A percentile compares a stretch with the other conserved stretches of the same genome.
Conservation (phyloP, 2,113 vertebrate species). For the Passer montanus region DNA sequence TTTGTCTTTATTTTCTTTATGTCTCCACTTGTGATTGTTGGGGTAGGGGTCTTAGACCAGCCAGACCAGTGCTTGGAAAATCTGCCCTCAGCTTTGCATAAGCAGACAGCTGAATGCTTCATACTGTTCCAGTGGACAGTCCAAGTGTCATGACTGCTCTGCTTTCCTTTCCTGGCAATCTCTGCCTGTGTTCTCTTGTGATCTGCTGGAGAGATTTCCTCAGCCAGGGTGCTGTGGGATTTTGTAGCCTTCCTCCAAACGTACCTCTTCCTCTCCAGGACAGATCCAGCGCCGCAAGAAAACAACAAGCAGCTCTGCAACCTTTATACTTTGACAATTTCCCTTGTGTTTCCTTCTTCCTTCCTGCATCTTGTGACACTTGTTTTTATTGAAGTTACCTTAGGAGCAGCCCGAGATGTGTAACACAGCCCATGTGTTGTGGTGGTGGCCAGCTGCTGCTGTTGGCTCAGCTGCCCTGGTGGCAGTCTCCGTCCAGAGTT, state of each 20-base stretch:
- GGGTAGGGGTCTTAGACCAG: background rate
- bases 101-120: background rate
- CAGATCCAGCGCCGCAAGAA: background rate
- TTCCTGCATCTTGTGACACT: background rate
- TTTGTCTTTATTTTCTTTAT: background rate
- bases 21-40: background rate
- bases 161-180: background rate
- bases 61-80: background rate
- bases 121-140: rapidly evolving
- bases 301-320: background rate
- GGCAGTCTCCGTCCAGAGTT: background rate
- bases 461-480: background rate
- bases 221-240: background rate
- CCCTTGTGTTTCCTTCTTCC: background rate
- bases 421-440: background rate
- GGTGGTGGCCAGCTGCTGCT: background rate
- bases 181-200: background rate
- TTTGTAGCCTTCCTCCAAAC: background rate
- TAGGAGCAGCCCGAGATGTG: background rate
- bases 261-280: background rate
- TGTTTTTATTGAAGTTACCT: background rate
- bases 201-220: background rate
- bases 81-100: background rate
- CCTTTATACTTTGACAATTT: background rate
- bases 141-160: background rate